phyloP scores from a whole-genome alignment of 2,888 invertebrate species.

The Anthophora plumipes region DNA sequence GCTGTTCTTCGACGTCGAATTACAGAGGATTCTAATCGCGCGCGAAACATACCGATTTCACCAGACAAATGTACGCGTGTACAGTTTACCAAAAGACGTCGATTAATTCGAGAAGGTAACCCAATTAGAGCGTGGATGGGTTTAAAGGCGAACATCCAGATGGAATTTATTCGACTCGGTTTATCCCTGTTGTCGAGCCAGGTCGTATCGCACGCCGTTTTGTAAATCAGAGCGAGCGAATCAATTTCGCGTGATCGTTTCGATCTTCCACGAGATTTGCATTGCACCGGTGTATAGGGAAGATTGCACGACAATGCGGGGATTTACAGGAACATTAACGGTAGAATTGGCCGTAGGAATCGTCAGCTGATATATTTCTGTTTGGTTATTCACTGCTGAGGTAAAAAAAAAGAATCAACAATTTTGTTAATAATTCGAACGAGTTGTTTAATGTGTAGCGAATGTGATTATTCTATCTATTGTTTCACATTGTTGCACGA shows the following conservation, averaged over 20 bases:
- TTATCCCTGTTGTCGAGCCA: not conserved
- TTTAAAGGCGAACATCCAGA: not conserved
- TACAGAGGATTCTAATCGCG: slow-evolving; percentile 49
- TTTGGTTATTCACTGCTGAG: not conserved
- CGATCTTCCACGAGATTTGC: slow-evolving; percentile 27
- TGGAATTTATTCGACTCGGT: slow-evolving; percentile 28
- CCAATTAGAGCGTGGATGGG: slow-evolving; percentile 13
- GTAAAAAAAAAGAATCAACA: not conserved
- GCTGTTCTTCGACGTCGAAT: slow-evolving; percentile 42
- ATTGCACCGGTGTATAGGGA: slow-evolving; percentile 15
- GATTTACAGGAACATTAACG: slow-evolving; percentile 3
- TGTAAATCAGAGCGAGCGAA: slow-evolving; percentile 17
- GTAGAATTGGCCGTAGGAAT: not conserved
- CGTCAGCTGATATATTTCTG: not conserved
- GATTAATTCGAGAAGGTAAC: slow-evolving; percentile 41
- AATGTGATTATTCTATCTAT: too few relatives aligned
- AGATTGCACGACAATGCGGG: not conserved
- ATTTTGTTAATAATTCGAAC: too few relatives aligned
- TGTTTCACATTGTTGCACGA: too few relatives aligned
- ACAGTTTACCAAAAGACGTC: slow-evolving; percentile 6
- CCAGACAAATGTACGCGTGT: slow-evolving; percentile 26
- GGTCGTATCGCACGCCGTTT: too few relatives aligned
- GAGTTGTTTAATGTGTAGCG: too few relatives aligned
- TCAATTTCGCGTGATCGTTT: slow-evolving; percentile 27
- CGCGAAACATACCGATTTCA: slow-evolving; percentile 46